These are phyloP conservation scores for Macroglossus sobrinus DNA, from an alignment of 2,113 vertebrate genomes.

Conservation along the genomic window DNA sequence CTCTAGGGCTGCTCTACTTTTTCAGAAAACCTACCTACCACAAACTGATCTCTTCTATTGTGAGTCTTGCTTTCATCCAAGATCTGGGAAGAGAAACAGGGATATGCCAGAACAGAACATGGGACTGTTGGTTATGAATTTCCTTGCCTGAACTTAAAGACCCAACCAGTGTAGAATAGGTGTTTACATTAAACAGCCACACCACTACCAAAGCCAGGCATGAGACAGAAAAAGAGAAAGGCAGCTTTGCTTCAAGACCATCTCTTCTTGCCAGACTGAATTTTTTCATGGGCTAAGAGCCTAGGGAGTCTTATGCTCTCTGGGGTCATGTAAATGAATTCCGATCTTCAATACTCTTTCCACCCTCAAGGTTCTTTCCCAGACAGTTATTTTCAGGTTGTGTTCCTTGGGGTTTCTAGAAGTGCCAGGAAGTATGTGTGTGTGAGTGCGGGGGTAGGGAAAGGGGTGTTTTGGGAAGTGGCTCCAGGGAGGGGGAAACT, in stretches of 20 bases:
- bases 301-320: not conserved
- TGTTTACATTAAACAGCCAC: not conserved
- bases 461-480: not conserved
- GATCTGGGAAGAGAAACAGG: not conserved
- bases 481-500: not conserved
- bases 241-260: not conserved
- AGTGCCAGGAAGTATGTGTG: not conserved
- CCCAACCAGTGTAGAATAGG: not conserved
- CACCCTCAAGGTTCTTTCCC: not conserved
- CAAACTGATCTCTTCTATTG: not conserved
- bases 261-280: not conserved
- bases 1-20: not conserved
- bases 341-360: not conserved
- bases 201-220: not conserved
- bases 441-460: no score
- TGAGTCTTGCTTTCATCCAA: not conserved
- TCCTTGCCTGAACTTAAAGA: not conserved
- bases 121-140: not conserved
- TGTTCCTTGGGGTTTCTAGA: not conserved
- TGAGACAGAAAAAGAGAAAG: not conserved
- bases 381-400: not conserved
- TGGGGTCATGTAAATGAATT: not conserved
- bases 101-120: not conserved
- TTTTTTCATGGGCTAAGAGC: not conserved
- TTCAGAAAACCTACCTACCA: conserved; percentile 17